Conservation (phyloP, 1,140 invertebrate species). For the Aradophagus sp. region DNA sequence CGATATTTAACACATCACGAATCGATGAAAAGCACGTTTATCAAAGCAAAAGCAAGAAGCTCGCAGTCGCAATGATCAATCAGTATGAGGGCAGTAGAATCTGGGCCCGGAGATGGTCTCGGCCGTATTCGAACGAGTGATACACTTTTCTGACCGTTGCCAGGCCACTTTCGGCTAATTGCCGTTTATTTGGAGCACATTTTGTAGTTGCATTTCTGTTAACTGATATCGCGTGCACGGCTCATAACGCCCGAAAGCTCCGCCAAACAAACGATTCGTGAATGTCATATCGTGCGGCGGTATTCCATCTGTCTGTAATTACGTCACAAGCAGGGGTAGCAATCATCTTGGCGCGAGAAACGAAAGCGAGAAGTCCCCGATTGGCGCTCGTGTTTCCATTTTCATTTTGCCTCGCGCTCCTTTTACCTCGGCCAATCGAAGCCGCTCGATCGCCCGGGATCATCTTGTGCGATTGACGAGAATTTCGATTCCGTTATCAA, state of each 20-base stretch:
- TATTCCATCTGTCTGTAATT: conserved; percentile 59
- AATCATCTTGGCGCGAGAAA: conserved; percentile 56
- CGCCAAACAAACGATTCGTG: conserved; percentile 37
- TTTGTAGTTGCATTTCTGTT: conserved; percentile 41
- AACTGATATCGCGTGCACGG: conserved; percentile 45
- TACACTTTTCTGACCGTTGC: conserved; percentile 18
- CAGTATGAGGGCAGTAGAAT: too few relatives aligned
- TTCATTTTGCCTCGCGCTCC: conserved; percentile 22
- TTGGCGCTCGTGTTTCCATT: conserved; percentile 20
- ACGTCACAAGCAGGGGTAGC: conserved; percentile 53
- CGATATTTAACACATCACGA: too few relatives aligned
- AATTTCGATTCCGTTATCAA: conserved; percentile 51
- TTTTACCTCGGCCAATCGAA: conserved; percentile 29
- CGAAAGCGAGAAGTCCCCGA: conserved; percentile 56
- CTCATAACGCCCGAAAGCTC: conserved; percentile 21
- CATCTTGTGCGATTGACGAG: conserved; percentile 50
- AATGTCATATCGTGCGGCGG: conserved; percentile 48
- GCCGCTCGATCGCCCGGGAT: conserved; percentile 24
- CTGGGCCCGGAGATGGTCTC: too few relatives aligned
- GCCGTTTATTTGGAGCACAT: conserved; percentile 45
- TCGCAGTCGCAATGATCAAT: too few relatives aligned
- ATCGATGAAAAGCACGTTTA: too few relatives aligned
- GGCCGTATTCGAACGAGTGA: conserved; percentile 7
- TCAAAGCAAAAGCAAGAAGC: too few relatives aligned
- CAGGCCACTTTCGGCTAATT: conserved; percentile 37